These are phyloP conservation scores for Amiota communis DNA, from an alignment of 2,888 invertebrate species.

Conservation along the genomic window DNA sequence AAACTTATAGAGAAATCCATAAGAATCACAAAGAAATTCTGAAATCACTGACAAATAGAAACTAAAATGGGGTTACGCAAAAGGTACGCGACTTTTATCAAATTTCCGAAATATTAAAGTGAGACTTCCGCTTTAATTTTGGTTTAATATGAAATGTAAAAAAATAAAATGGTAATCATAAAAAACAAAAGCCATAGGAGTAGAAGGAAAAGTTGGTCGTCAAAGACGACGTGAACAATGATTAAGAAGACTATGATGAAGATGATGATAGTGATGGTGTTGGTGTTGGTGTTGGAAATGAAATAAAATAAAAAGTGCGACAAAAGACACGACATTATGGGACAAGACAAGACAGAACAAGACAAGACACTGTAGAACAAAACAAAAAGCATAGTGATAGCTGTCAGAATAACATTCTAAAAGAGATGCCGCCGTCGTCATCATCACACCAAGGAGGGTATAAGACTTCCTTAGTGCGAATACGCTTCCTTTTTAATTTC, in stretches of 20 bases:
- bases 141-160: neutral
- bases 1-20: no score
- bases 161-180: constrained; percentile 5
- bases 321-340: neutral
- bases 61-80: no score
- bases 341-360: neutral
- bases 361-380: neutral
- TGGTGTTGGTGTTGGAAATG: neutral
- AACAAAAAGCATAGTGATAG: constrained; percentile 2
- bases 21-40: no score
- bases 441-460: no score
- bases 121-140: constrained; percentile 48
- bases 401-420: neutral
- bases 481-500: constrained; percentile 22
- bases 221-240: neutral
- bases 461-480: neutral
- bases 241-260: neutral
- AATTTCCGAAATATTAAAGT: constrained; percentile 61
- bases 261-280: neutral
- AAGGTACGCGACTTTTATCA: constrained; percentile 51
- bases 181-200: neutral
- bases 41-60: no score
- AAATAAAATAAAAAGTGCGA: neutral
- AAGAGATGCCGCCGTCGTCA: no score
- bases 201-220: neutral